Evolutionary conservation across 2,888 invertebrate species (phyloP).

Genomic region (Tiliacea aurago): DNA sequence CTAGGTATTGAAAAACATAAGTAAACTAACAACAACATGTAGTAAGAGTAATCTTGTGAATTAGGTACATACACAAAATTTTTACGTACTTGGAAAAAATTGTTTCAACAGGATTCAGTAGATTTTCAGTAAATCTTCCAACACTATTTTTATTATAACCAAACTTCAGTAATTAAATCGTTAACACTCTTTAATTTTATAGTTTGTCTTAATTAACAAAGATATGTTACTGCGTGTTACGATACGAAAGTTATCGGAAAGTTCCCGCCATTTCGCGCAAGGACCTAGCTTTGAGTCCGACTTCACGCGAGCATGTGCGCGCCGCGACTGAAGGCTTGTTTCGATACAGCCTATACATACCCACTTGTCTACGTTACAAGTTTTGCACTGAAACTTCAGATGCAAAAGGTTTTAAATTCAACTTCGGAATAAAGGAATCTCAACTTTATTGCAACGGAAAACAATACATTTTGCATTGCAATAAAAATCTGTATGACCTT

Average conservation of each 20-base stretch:
- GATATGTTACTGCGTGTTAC: slow-evolving; percentile 67
- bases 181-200: slow-evolving; percentile 45
- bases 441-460: neutral
- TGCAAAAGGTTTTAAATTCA: slow-evolving; percentile 63
- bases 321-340: slow-evolving; percentile 86
- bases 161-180: slow-evolving; percentile 25
- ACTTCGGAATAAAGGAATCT: neutral
- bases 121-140: slow-evolving; percentile 49
- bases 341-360: slow-evolving; percentile 83
- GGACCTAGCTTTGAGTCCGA: slow-evolving; percentile 72
- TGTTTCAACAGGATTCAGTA: slow-evolving; percentile 18
- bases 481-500: slow-evolving; percentile 31
- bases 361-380: slow-evolving; percentile 87
- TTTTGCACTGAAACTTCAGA: slow-evolving; percentile 74
- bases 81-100: slow-evolving; percentile 57
- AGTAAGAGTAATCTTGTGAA: neutral
- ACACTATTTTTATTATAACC: slow-evolving; percentile 51
- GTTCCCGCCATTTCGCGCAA: slow-evolving; percentile 83
- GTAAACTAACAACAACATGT: neutral
- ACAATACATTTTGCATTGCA: slow-evolving; percentile 20
- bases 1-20: neutral
- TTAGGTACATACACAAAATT: neutral
- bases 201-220: slow-evolving; percentile 40
- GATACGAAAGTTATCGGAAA: slow-evolving; percentile 84
- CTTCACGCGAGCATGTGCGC: slow-evolving; percentile 84